Base-by-base conservation (phyloP, 2,113 vertebrate species). In the Neopipo cinnamomea region DNA sequence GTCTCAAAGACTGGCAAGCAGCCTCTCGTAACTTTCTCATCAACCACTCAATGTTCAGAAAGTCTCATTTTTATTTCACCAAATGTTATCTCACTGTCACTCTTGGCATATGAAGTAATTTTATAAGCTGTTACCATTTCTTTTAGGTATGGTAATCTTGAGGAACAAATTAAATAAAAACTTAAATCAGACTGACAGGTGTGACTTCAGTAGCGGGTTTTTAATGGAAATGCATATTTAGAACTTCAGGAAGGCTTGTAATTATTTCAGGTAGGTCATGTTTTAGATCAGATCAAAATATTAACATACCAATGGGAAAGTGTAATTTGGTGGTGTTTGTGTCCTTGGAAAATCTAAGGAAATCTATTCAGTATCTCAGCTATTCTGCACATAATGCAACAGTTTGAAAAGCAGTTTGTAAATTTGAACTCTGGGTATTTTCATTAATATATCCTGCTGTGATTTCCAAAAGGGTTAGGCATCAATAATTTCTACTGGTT, bases 111-210 rank as follows among this genome's bases (percentile, higher is more conserved):
- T 4, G 47, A 95, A 86, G 24, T 70, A 78, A 74, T 81, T 81
- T 72, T 44, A 85, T 90, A 62, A 92, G 73, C 76, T 81, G 61
- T 67, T 85, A n/a, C 13, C 9, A 16, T 84, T 94, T 72, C 70
- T 95, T 94, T 85, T 56, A 92, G 65, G 76, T 87, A 72, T 58
- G 49, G 70, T 46, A 78, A 92, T 72, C 79, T 72, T 53, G 20
- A 92, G 83, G 73, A 94, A 96, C 70, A 91, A 84, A 95, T 81
- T 92, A 81, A 94, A 85, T 87, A 94, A 67, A 85, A 95, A 53
- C 89, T 81, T 89, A 77, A 91, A 91, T 31, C 55, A 85, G 73
- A 86, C 73, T 94, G 93, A 91, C 89, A 91, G 52, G 82, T 85
- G 71, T 92, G 77, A 93, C 70, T 87, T 81, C 56, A 59, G 56